Evolutionary conservation across 2,797 vertebrate species (phyloP), one percentile per base, ranked within the genome.

Genomic region (Premnoplex brunnescens): DNA sequence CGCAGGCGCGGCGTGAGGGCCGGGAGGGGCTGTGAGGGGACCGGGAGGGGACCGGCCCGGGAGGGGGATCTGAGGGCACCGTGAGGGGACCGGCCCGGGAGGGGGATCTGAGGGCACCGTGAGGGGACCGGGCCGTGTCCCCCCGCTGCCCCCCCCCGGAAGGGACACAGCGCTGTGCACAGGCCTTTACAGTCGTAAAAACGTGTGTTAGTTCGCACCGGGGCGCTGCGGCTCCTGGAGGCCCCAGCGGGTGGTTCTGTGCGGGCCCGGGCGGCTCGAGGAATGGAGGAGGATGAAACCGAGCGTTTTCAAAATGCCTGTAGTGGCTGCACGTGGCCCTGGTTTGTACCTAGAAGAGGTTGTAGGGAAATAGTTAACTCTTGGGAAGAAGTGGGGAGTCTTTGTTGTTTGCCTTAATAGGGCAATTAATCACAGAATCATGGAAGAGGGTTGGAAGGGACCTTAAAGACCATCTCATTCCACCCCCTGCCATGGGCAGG

Each of bases 171-270:
- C 4, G 11, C 26, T 44, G 10, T 44, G 44, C 44, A 21, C 44
- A 36, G 22, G 8, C 10, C 3, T 30, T 49, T 34, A 10, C 39
- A 14, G 4, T 19, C 6, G 0, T 1, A 64, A 56, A 63, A 46
- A 28, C 8, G 1, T 16, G 22, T 32, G 48, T 6, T n/a, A 34
- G 26, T 18, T 54, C 27, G 9, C 6, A 10, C 12, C 20, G 12
- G 44, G 26, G 9, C 15, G 14, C 11, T 51, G 30, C 4, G 2
- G 3, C 34, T 44, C 9, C 16, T 41, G 46, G 71, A 67, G 85
- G 34, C n/a, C 26, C 19, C 10, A 11, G 44, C 1, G 23, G 62
- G 3, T 26, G 46, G 30, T 34, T 73, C 54, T 28, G 26, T 55
- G 44, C 62, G 59, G 36, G 67, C 37, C 63, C 24, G 48, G 71